Base-by-base conservation (phyloP, 2,797 vertebrate species). In the Cirrhinus molitorella region DNA sequence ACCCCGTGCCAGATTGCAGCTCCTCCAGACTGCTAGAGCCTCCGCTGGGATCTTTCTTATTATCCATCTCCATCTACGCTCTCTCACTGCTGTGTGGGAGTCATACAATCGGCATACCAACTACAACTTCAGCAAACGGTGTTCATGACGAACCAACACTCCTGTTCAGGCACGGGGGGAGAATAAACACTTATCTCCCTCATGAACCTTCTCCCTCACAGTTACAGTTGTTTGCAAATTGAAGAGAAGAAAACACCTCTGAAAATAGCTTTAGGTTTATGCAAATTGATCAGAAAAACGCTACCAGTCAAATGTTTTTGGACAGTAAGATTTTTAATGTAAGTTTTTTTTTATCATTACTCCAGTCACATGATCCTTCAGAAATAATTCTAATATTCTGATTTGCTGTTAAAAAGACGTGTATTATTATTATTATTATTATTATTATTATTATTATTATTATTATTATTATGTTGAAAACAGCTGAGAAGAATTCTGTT, bases 181-280 rank as follows among this genome's bases (percentile, higher is more conserved):
- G 31, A 74, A 89, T 75, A n/a, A 71, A 73, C 72, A 81, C 19
- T 88, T 28, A 28, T 76, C 89, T 87, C 83, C 86, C 14, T 28
- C 70, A 81, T 89, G 73, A 78, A 70, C 80, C 67, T 71, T 85
- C 85, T 88, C 83, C 77, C 73, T 61, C 80, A 79, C 31, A 71
- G 28, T 57, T 45, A 89, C 90, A 21, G n/a, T 21, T 37, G 73
- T 47, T 49, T 65, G 25, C 51, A 59, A 49, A 65, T 34, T 34
- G 31, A 49, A 77, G 47, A 43, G 70, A 83, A 55, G 34, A 40
- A 80, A 77, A 63, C 31, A 43, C 45, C 13, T 70, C 23, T 74
- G 49, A 74, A 61, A 78, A 51, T 40, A 67, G 73, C 80, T 63
- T 51, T 40, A 85, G 25, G 23, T 79, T 82, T 72, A 82, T 85